A percentile compares a stretch with the other conserved stretches of the same genome.
phyloP scores from a whole-genome alignment of 2,113 vertebrate species.

The Osmerus eperlanus region DNA sequence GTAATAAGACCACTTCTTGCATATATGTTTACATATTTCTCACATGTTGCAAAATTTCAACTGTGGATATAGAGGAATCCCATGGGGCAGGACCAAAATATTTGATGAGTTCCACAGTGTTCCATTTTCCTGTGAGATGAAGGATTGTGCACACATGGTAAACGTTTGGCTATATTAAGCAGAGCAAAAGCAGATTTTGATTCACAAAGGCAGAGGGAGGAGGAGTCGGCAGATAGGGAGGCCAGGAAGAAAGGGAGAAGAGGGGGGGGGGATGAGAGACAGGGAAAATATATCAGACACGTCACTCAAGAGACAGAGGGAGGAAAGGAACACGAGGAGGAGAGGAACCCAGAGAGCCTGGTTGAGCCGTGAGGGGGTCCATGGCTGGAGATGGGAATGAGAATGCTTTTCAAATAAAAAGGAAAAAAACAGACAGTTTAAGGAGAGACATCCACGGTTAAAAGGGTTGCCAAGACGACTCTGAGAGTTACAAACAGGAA shows the following conservation, averaged over 20 bases:
- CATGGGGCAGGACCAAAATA: too few relatives aligned
- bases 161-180: background rate
- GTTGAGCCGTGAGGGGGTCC: too few relatives aligned
- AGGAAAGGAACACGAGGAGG: background rate
- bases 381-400: too few relatives aligned
- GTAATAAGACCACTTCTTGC: too few relatives aligned
- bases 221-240: background rate
- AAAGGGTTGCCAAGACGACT: constrained; percentile 21
- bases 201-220: background rate
- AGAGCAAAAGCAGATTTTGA: constrained; percentile 31
- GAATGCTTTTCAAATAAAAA: too few relatives aligned
- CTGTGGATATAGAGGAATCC: too few relatives aligned
- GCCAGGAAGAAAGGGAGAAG: constrained; percentile 19
- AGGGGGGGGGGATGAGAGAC: constrained; percentile 32
- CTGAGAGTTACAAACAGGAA: background rate
- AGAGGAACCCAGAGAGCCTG: background rate
- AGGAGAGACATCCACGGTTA: background rate
- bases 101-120: too few relatives aligned
- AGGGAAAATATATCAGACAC: constrained; percentile 22
- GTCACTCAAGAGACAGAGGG: constrained; percentile 34
- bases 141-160: background rate
- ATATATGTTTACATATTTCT: too few relatives aligned
- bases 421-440: background rate
- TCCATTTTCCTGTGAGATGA: background rate
- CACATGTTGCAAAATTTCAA: too few relatives aligned